Percentiles rank a stretch among this genome's conserved stretches.
phyloP scores from a whole-genome alignment of 1,140 invertebrate species.

The Hylaeus volcanicus region DNA sequence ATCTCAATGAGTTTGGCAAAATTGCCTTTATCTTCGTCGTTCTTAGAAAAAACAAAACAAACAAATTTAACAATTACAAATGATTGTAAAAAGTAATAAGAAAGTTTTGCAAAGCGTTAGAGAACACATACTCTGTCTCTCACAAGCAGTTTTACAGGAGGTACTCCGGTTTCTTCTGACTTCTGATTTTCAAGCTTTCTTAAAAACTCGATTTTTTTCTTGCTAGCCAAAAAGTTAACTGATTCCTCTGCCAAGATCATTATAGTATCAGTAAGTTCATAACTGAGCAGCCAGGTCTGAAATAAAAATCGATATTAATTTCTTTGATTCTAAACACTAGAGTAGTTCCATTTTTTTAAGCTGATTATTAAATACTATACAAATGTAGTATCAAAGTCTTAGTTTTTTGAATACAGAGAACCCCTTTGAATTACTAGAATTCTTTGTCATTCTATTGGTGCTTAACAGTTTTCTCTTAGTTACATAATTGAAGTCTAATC shows the following conservation, averaged over 20 bases:
- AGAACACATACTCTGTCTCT: conserved; percentile 90
- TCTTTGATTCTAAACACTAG: not conserved
- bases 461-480: not conserved
- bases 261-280: conserved; percentile 97
- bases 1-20: conserved; percentile 93
- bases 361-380: not conserved
- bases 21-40: conserved; percentile 97
- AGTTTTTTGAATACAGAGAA: not conserved
- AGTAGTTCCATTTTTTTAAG: not conserved
- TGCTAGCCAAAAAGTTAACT: conserved; percentile 96
- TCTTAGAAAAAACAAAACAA: conserved; percentile 82
- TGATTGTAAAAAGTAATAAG: not conserved
- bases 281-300: conserved; percentile 98
- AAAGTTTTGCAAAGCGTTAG: not conserved
- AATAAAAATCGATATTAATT: conserved; percentile 61
- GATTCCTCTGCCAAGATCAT: conserved; percentile 93
- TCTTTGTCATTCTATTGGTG: too few species aligned
- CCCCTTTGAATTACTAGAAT: too few species aligned
- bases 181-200: conserved; percentile 94
- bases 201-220: conserved; percentile 99
- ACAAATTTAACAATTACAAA: not conserved
- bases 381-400: not conserved
- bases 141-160: conserved; percentile 92
- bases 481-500: conserved; percentile 7
- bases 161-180: conserved; percentile 90